Base-by-base conservation (phyloP, 2,888 invertebrate species). In the Tiphia femorata region DNA sequence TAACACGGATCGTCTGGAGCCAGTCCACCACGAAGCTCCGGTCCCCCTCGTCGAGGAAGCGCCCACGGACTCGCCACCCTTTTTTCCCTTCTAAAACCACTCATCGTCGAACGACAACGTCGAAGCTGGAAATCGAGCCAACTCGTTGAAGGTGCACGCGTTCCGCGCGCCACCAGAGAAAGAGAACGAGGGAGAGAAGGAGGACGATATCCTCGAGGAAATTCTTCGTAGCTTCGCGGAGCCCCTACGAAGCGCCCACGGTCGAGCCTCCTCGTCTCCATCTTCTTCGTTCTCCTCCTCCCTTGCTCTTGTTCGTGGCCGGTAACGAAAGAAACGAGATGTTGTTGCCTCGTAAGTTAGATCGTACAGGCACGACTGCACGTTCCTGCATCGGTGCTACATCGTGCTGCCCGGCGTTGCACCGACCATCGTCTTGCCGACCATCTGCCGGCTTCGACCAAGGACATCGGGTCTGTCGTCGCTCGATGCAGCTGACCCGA, bases 401-500 rank as follows among this genome's bases (percentile, higher is more conserved):
- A n/a, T n/a, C n/a, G n/a, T 59, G 62, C 55, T 30, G 43, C 30
- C 44, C 49, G 48, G 48, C 43, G 55, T 44, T 64, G 44, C 49
- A 33, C 40, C 54, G 62, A 53, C 51, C 58, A 58, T 57, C 64
- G 60, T 64, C 68, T 70, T 67, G 59, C 59, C 55, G 60, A 58
- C 71, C 76, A 71, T 77, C 76, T 73, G 75, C 73, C 72, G 65
- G 57, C 62, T 57, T 51, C 56, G 61, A 57, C 75, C 78, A 78
- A 78, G 78, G 79, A 64, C 79, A 68, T 51, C 73, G 63, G 64
- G 73, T 69, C 60, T 58, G 64, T 64, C n/a, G n/a, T n/a, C n/a
- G n/a, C n/a, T n/a, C 54, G 51, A 57, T 58, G 53, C 48, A 43
- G 60, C 54, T 65, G 63, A 62, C 55, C 67, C 60, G 64, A 63